phyloP scores from a whole-genome alignment of 2,888 invertebrate species.

The Hermaeophaga mercurialis region DNA sequence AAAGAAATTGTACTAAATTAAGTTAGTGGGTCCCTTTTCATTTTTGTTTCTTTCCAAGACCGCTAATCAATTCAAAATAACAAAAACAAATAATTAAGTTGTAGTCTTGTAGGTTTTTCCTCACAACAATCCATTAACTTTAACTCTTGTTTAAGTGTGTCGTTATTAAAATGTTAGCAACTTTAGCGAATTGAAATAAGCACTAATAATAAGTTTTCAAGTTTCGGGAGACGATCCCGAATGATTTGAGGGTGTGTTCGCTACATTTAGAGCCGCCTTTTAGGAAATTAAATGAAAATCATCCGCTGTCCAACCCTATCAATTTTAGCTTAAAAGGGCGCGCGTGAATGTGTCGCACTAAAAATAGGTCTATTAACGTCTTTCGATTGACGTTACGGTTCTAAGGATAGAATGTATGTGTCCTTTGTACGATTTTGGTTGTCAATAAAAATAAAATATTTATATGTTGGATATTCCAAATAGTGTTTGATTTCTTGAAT shows the following conservation, averaged over 20 bases:
- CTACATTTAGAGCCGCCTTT: slow-evolving; percentile 12
- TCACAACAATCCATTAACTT: too few species aligned
- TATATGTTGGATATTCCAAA: too few species aligned
- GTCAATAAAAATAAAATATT: too few species aligned
- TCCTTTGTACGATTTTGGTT: background rate
- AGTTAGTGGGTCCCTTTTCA: too few species aligned
- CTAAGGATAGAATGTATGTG: background rate
- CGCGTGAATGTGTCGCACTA: slow-evolving; percentile 8
- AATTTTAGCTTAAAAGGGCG: slow-evolving; percentile 8
- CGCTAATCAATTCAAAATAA: too few species aligned
- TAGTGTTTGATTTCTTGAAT: too few species aligned
- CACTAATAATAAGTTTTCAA: slow-evolving; percentile 3
- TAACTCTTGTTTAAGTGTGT: too few species aligned
- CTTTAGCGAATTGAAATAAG: slow-evolving; percentile 4
- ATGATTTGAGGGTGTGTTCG: slow-evolving; percentile 16
- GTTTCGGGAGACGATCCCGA: slow-evolving; percentile 4
- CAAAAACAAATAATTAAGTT: too few species aligned
- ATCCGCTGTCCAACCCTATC: slow-evolving; percentile 28
- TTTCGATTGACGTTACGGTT: slow-evolving; percentile 1
- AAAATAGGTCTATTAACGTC: slow-evolving; percentile 12
- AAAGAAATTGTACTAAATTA: too few species aligned
- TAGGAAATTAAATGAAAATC: slow-evolving; percentile 39
- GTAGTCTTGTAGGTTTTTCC: too few species aligned
- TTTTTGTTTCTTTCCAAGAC: too few species aligned
- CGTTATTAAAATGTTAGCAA: too few species aligned